phyloP scores from a whole-genome alignment of 1,140 invertebrate species.

The Triops longicaudatus region DNA sequence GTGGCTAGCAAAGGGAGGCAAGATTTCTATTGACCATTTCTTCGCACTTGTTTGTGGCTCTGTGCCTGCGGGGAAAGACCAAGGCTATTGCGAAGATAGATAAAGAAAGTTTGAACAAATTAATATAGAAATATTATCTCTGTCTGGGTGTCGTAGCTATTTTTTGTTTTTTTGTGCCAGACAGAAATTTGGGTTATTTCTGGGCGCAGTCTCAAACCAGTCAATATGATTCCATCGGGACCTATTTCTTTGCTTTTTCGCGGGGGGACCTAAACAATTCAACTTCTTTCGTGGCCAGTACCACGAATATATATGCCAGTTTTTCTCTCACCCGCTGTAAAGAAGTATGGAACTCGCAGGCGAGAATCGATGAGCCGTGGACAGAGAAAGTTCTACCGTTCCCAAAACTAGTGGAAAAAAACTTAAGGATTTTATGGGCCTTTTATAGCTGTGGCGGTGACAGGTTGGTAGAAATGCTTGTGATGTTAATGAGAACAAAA shows the following conservation, averaged over 20 bases:
- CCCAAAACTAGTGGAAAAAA: background rate
- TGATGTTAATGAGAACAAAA: background rate
- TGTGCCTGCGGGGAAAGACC: background rate
- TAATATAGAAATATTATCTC: background rate
- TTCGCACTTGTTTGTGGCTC: background rate
- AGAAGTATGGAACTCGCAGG: background rate
- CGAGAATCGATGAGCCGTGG: background rate
- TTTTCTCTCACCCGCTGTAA: background rate
- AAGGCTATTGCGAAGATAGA: background rate
- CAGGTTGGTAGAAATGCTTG: background rate
- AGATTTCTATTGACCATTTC: background rate
- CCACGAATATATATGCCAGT: background rate
- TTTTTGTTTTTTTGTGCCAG: background rate
- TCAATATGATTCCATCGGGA: background rate
- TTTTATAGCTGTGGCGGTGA: background rate
- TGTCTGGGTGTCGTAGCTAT: background rate
- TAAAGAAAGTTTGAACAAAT: background rate
- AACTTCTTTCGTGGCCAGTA: background rate
- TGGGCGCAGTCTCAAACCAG: background rate
- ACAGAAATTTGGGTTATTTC: slow-evolving; percentile 1
- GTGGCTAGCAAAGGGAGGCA: background rate
- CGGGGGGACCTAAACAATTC: background rate
- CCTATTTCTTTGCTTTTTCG: background rate
- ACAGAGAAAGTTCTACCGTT: background rate
- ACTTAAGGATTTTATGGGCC: background rate